Evolutionary conservation across 1,140 invertebrate species (phyloP).

Genomic region (Rhizoglyphus robini): DNA sequence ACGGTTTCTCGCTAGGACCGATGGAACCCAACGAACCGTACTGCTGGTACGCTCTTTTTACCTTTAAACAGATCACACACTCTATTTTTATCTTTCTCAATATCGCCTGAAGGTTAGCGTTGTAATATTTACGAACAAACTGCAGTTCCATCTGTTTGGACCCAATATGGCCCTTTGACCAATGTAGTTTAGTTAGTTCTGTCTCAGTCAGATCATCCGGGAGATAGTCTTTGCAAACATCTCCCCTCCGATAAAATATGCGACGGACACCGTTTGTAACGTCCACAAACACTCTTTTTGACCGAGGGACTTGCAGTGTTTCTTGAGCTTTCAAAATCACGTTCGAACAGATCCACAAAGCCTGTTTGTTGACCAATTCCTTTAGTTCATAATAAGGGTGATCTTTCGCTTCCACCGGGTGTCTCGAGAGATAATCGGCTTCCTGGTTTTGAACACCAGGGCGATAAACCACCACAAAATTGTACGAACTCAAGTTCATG

Average conservation of each 20-base stretch:
- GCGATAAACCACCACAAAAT: slow-evolving; percentile 3
- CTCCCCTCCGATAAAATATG: background rate
- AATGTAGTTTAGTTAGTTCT: background rate
- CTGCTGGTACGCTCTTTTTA: background rate
- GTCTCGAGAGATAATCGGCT: slow-evolving; percentile 16
- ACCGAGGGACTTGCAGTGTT: background rate
- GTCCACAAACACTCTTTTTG: background rate
- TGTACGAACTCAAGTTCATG: slow-evolving; percentile 1
- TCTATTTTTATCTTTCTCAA: background rate
- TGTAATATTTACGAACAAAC: background rate
- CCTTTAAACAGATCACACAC: background rate
- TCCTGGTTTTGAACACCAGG: slow-evolving; percentile 9
- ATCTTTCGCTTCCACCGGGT: background rate
- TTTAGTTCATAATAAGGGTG: background rate
- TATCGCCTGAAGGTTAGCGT: background rate
- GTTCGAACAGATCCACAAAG: no score
- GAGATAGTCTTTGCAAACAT: background rate
- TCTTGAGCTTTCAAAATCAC: background rate
- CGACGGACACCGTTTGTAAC: background rate
- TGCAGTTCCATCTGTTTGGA: background rate
- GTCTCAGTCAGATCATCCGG: background rate
- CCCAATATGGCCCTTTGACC: background rate
- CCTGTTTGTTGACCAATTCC: no score
- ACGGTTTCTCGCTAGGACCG: slow-evolving; percentile 4
- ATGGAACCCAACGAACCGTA: background rate